A percentile compares a stretch with the other conserved stretches of the same genome.
Conservation (phyloP, 2,113 vertebrate genomes). For the Nibea albiflora region DNA sequence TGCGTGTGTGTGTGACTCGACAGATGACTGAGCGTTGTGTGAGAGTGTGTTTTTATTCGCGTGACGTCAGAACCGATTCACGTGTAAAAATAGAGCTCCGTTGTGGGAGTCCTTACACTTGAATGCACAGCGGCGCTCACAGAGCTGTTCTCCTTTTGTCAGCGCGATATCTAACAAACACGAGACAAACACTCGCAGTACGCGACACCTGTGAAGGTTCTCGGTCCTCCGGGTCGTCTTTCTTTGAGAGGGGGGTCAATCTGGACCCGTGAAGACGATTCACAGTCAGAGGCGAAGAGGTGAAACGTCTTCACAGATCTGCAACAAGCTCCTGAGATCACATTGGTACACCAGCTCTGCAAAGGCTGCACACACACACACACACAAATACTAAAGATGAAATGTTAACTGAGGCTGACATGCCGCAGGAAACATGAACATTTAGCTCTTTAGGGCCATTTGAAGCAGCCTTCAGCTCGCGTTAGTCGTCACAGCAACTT, state of each 20-base stretch:
- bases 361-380: constrained; percentile 20
- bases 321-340: not conserved
- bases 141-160: constrained; percentile 5
- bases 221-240: too few species aligned
- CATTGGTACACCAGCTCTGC: not conserved
- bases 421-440: constrained; percentile 34
- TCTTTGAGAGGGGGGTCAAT: too few species aligned
- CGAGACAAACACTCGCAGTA: not conserved
- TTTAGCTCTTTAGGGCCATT: constrained; percentile 1
- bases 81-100: constrained; percentile 75
- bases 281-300: too few species aligned
- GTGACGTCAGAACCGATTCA: constrained; percentile 60
- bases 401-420: constrained; percentile 38
- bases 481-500: constrained; percentile 26
- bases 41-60: constrained; percentile 12
- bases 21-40: too few species aligned
- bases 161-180: not conserved
- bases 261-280: too few species aligned
- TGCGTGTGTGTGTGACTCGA: constrained; percentile 19
- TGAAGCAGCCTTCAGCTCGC: constrained; percentile 21
- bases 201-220: too few species aligned
- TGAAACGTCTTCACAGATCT: too few species aligned
- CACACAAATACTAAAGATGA: constrained; percentile 10
- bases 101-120: constrained; percentile 46
- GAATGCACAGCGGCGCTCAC: constrained; percentile 36